A percentile compares a stretch with the other conserved stretches of the same genome.
Conservation (phyloP, 53 echinoderm and acorn worm species). For the Arbacia lixula region DNA sequence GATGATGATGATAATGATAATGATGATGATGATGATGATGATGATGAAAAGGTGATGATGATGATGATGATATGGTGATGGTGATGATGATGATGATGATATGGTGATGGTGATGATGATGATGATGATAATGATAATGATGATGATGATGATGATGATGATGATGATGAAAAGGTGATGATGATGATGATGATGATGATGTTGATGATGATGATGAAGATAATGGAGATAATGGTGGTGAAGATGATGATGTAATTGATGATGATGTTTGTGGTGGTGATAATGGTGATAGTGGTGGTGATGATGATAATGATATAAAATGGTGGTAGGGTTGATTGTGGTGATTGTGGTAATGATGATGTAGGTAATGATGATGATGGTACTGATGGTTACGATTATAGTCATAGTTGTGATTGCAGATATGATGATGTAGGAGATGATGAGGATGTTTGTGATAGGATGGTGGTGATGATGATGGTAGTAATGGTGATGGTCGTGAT, state of each 20-base stretch:
- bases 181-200: neutral
- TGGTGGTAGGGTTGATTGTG: neutral
- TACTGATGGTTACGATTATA: no score
- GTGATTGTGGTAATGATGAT: neutral
- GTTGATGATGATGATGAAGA: neutral
- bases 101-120: neutral
- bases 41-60: neutral
- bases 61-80: conserved; percentile 2
- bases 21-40: neutral
- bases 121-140: neutral
- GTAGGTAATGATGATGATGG: neutral
- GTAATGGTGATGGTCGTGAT: no score
- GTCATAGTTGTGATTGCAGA: no score
- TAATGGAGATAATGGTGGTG: neutral
- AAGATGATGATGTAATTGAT: neutral
- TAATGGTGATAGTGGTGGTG: neutral
- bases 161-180: neutral
- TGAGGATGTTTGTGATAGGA: no score
- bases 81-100: neutral
- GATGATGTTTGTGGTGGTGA: neutral
- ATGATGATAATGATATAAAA: neutral
- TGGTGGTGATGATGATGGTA: no score
- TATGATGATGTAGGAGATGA: no score
- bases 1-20: neutral
- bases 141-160: neutral